Evolutionary conservation across 2,888 invertebrate species (phyloP), one percentile per base, ranked within the genome.

Genomic region (Blera fallax): DNA sequence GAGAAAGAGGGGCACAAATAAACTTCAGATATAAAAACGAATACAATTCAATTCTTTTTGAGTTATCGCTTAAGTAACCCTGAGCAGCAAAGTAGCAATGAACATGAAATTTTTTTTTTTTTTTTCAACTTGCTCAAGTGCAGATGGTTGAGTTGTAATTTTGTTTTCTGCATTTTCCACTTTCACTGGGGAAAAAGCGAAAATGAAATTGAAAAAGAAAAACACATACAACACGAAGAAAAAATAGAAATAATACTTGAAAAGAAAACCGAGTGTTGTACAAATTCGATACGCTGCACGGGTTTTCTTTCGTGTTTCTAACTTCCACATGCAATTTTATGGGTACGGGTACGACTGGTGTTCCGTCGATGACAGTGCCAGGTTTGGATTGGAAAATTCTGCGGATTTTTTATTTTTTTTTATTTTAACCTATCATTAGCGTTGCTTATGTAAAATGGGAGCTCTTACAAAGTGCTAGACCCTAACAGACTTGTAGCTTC

Each of bases 21-120:
- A 21, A 52, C 14, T 50, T 21, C 14, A 69, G 34, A 34, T 27
- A 65, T 6, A 64, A 64, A 64, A 64, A 64, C 34, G 45, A 50
- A 65, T 14, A 50, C 34, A 21, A 65, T 34, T 50, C 11, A 14
- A 43, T 64, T 74, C 27, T 14, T 16, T 58, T 65, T 58, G 18
- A 65, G 18, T 77, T 77, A 69, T 69, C 58, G 60, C 73, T 34
- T 54, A 69, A 70, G 70, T 62, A 78, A 78, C 78, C 78, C 62
- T 54, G 62, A 78, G 21, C 70, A 70, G 18, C 70, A 70, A 54
- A 78, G 21, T 62, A 70, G 18, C 70, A 70, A 54, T 70, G 70
- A 78, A 70, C 62, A 62, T 78, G 43, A 69, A 54, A 43, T 18
- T 69, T 34, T 58, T 34, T 7, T 8, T 45, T 7, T 16, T 48